Evolutionary conservation across 1,140 invertebrate genomes (phyloP), one percentile per base, ranked within the genome.

Genomic region (Dendrolimus punctatus): DNA sequence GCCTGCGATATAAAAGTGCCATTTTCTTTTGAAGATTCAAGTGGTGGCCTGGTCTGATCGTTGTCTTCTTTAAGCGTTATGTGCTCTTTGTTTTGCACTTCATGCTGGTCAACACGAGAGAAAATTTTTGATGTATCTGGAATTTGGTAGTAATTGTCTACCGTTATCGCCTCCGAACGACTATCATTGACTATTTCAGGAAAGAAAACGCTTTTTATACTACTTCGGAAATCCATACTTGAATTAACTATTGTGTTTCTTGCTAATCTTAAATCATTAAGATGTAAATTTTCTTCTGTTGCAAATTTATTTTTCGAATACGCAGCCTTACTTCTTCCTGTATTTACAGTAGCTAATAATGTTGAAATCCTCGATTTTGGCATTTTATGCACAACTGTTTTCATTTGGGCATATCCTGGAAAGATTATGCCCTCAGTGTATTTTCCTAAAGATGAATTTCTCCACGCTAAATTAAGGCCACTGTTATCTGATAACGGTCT

Each of bases 311-410:
- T 66, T 55, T 58, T 65, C 4, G 75, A 70, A 53, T 62, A 66
- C 2, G 64, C 44, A 40, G 60, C 43, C 60, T 69, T 77, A 5
- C 57, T 64, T 41, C 52, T 64, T 39, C 49, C 54, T 3, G 58
- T 68, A 9, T 80, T 70, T 3, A 72, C 45, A n/a, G 69, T 58
- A 3, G 73, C 67, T 37, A 74, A 53, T 23, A 75, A 68, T 2
- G 73, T 70, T n/a, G 74, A 71, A 6, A 74, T 68, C 62, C 74
- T 79, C 0, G 73, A 69, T 6, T 68, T 46, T 50, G 71, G 70
- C 45, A 64, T 60, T 56, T 64, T 75, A 45, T 75, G 69, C 8
- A 74, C 46, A 6, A 70, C 40, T 46, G 68, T 68, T 56, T 76
- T 79, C 4, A 60, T 56, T 66, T 76, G 68, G 7, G 67, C 46